Conservation (phyloP, 2,113 vertebrate genomes). For the Arizona elegans region DNA sequence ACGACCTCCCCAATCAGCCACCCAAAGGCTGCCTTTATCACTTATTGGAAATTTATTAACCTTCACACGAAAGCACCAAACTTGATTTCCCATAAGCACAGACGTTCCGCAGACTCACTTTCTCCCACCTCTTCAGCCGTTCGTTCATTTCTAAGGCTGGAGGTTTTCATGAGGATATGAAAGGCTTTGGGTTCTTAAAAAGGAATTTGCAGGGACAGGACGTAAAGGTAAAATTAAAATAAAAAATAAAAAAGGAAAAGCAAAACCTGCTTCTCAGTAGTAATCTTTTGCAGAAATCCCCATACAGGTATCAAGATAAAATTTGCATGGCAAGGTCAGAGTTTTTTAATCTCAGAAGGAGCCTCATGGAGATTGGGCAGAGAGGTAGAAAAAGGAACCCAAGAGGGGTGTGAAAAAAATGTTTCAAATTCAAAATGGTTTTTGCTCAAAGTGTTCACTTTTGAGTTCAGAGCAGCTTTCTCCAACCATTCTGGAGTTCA, state of each 20-base stretch:
- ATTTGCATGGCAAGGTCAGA: neutral
- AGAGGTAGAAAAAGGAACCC: neutral
- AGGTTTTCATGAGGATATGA: constrained; percentile 42
- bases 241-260: neutral
- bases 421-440: neutral
- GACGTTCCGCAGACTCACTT: constrained; percentile 26
- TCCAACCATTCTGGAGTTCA: neutral
- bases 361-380: neutral
- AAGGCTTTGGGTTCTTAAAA: constrained; percentile 8
- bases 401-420: neutral
- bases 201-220: neutral
- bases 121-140: constrained; percentile 35
- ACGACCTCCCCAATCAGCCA: constrained; percentile 23
- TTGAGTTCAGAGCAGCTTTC: neutral
- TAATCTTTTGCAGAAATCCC: neutral
- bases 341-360: neutral
- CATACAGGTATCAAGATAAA: neutral
- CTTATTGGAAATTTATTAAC: constrained; percentile 56
- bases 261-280: neutral
- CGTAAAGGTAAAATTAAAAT: neutral
- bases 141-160: constrained; percentile 41
- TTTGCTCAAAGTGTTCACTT: neutral
- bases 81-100: constrained; percentile 57
- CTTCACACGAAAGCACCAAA: constrained; percentile 63
- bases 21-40: constrained; percentile 49